Evolutionary conservation across 2,797 vertebrate species (phyloP).

Genomic region (Coccyzus lansbergi): DNA sequence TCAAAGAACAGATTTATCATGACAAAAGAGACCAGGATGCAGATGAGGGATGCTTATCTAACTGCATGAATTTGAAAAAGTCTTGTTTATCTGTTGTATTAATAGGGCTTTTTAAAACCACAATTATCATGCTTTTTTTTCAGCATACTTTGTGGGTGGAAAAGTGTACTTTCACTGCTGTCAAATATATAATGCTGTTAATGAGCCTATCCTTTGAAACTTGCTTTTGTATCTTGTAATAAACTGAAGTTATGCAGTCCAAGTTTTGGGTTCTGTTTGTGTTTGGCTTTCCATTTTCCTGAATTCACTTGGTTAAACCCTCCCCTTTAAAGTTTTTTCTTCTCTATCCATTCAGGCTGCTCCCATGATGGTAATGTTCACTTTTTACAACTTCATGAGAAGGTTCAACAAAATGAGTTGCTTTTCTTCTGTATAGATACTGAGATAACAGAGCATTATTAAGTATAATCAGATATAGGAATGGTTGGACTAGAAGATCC

Average conservation of each 20-base stretch:
- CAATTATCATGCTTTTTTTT: not conserved
- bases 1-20: not conserved
- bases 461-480: not conserved
- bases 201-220: not conserved
- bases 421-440: not conserved
- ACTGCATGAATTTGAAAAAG: not conserved
- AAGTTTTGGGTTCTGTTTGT: not conserved
- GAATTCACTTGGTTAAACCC: not conserved
- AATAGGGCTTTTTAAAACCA: not conserved
- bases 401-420: not conserved
- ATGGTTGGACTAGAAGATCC: too few relatives aligned
- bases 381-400: not conserved
- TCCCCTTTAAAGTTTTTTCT: not conserved
- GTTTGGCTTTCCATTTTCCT: not conserved
- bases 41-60: not conserved
- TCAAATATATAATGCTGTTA: not conserved
- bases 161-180: not conserved
- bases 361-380: not conserved
- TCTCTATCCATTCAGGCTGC: not conserved
- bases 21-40: not conserved
- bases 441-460: not conserved
- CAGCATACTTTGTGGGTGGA: rapidly evolving
- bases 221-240: not conserved
- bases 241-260: not conserved
- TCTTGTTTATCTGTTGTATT: not conserved